Evolutionary conservation across 2,797 vertebrate species (phyloP), one percentile per base, ranked within the genome.

Genomic region (Brotula barbata): DNA sequence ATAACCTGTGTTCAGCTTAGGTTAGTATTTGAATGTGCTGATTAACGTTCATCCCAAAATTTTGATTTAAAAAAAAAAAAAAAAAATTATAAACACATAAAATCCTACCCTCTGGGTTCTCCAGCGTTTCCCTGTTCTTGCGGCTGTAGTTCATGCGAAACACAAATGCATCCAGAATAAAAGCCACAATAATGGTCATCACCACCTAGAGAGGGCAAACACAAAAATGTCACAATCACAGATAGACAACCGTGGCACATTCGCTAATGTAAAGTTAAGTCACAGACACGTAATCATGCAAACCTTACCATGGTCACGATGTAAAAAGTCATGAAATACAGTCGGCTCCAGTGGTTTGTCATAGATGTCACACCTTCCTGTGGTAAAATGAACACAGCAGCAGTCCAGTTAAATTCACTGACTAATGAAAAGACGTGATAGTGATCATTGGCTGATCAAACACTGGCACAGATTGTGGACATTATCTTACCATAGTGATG

Each of bases 271-370:
- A 28, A 8, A 28, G 4, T 28, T 28, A 28, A 28, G 4, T 4
- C 25, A 28, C 15, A 64, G 44, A 61, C 33, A 36, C 21, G 9
- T 0, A 3, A 41, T n/a, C 1, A 16, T n/a, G 40, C 23, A 50
- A 31, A 43, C 25, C 94, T 86, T 82, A 98, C 97, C 97, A 98
- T 98, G 58, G 96, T 99, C 46, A 99, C 95, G 0, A 98, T 98
- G 73, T 98, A 99, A 80, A 99, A 98, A 62, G 92, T 98, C 97
- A 99, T 99, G 87, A 99, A 99, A 86, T 98, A 99, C 9, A 99
- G 92, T 2, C 97, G 95, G 64, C 95, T 98, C 96, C 96, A 98
- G 88, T 96, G 96, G 28, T 89, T 94, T 0, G 96, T 98, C 88
- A 96, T 93, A 0, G 95, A 98, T 1, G 96, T 98, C 62, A 99